Evolutionary conservation across 2,797 vertebrate genomes (phyloP), one percentile per base, ranked within the genome.

Genomic region (Gymnoscopelus braueri): DNA sequence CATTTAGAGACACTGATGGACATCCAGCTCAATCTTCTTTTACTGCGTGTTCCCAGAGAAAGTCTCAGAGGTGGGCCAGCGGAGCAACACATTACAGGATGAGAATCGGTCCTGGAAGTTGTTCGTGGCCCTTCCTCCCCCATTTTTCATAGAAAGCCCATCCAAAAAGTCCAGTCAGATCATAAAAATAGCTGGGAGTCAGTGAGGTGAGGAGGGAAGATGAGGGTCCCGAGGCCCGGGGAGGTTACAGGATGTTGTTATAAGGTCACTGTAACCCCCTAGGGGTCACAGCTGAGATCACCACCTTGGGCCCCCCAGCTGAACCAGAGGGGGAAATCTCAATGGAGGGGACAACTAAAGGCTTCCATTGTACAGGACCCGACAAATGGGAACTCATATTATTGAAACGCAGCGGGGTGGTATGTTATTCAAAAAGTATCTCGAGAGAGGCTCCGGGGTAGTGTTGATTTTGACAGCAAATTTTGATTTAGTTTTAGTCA

Each of bases 121-220:
- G 69, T 87, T 87, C 83, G 82, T 72, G 67, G 72, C 79, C 19
- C 67, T 85, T 81, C 76, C 84, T 82, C 39, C 39, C 3, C 29
- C 49, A 58, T 87, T 77, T 84, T 83, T 82, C 74, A 76, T 71
- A 66, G 59, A 62, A 77, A 15, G 35, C 19, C 75, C 72, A 68
- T 78, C 82, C 29, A 81, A 60, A 60, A 84, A 76, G 66, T 88
- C 71, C 49, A 56, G 80, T 77, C 80, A 87, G 73, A 91, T 91
- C 83, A 94, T 92, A 92, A 93, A 94, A 94, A 94, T 92, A 93
- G 79, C 84, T 87, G 10, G 64, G 52, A 84, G 82, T 88, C 84
- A 89, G 84, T 83, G 91, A 89, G 80, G 89, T 89, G 87, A 86
- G 69, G 72, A 88, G 82, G 80, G 83, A 79, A 35, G 71, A 79